Percentiles rank a stretch among this genome's conserved stretches.
These are phyloP conservation scores for Amazona guildingii DNA, from an alignment of 2,113 vertebrate genomes.

Conservation along the genomic window DNA sequence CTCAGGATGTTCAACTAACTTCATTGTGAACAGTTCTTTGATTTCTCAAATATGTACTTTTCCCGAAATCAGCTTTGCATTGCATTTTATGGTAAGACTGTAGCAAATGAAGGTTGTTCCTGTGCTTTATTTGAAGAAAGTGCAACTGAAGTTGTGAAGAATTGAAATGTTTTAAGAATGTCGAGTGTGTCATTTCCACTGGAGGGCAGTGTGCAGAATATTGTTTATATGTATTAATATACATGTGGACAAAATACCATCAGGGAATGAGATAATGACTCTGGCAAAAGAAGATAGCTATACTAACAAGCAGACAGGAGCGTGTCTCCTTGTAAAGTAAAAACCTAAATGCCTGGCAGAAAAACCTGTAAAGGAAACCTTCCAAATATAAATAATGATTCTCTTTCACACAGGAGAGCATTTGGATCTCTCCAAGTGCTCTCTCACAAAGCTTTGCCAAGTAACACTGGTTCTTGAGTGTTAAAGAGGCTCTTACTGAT, in stretches of 20 bases:
- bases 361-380: background rate
- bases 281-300: background rate
- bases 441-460: background rate
- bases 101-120: background rate
- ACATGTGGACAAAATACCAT: background rate
- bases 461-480: background rate
- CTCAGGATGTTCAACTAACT: background rate
- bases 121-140: background rate
- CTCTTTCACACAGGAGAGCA: background rate
- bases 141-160: background rate
- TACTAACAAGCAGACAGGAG: background rate
- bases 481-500: background rate
- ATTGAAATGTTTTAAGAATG: background rate
- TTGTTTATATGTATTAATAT: conserved; percentile 15
- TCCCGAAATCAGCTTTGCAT: background rate
- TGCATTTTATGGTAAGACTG: background rate
- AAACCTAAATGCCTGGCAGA: background rate
- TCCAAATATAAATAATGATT: background rate
- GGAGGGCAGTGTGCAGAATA: background rate
- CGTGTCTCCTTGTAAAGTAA: background rate
- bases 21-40: background rate
- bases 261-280: background rate
- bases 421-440: background rate
- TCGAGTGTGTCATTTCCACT: background rate
- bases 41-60: background rate